Evolutionary conservation across 2,113 vertebrate species (phyloP), one percentile per base, ranked within the genome.

Genomic region (Cyprinodon tularosa): DNA sequence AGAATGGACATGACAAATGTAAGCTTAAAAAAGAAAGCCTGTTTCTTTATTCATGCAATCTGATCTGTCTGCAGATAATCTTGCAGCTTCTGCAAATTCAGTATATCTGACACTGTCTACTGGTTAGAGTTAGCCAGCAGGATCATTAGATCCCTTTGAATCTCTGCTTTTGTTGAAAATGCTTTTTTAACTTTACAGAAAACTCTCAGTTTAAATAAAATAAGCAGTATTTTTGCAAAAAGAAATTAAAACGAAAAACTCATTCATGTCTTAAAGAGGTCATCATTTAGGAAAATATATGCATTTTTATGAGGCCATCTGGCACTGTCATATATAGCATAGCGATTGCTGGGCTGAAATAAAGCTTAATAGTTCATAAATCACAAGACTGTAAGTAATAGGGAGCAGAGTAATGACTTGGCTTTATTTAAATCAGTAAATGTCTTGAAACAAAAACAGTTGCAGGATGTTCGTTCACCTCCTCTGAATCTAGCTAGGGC

Each of bases 281-380:
- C 10, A 50, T 53, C 22, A 13, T 36, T 69, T 66, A 68, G 65
- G 74, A 62, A 42, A 63, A 37, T 11, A 71, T 80, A 64, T 76
- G 15, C 68, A 76, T 76, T 59, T 80, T 74, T 14, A 45, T 38
- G 14, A 68, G 64, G 53, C 63, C 73, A 44, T 29, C 53, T 71
- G 50, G n/a, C 39, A 76, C 37, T 50, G 47, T 66, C 67, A 83
- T 38, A 37, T 36, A 70, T 53, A 70, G 71, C 76, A 45, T 62
- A 85, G 84, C 81, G 77, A 86, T 79, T 70, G 69, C 60, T 50
- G 73, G 50, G 20, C 64, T 38, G 42, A 68, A 13, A 68, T 70
- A 68, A 81, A 80, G 81, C 22, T 62, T 66, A 80, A 78, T 76
- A 83, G 84, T 82, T 71, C 17, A 83, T 83, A 65, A 72, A 63